Base-by-base conservation (phyloP, 2,113 vertebrate genomes). In the Chelonoidis abingdonii region DNA sequence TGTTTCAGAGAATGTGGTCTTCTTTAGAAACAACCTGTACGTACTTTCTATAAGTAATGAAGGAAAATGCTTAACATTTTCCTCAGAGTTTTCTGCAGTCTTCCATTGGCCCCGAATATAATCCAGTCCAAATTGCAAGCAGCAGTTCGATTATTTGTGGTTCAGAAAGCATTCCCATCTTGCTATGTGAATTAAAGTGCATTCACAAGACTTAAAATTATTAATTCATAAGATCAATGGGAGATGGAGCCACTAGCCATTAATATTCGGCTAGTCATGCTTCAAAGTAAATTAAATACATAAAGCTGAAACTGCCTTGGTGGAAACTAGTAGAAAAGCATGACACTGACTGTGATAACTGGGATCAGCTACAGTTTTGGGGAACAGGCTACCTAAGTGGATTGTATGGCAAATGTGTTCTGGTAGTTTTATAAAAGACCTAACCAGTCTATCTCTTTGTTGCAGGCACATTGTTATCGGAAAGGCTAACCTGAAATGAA, bases 211-310 rank as follows among this genome's bases (percentile, higher is more conserved):
- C 72, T 93, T 94, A 62, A 54, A 91, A 80, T 93, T 89, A 96
- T 96, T 93, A 89, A 96, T 90, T 92, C 57, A 90, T 96, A 80
- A 50, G 14, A 93, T 87, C 38, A 89, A 35, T 65, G 54, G 81
- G 78, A 96, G 57, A 79, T 57, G 29, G 49, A 83, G 78, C 52
- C 75, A 93, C 27, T 92, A 95, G 93, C 50, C 62, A 59, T 88
- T 96, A 97, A 95, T 83, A 82, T 80, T 82, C 94, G 35, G 11
- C 5, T 79, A 78, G 24, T 41, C 52, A 93, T 86, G 8, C 52
- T 96, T 95, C 89, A 87, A 95, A 89, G 44, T 90, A 50, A 89
- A 92, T 81, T 94, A 93, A 93, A 90, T 88, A 87, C 76, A 31
- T 84, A 94, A 79, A 5, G 13, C 72, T 84, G 65, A 95, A 91